A percentile compares a stretch with the other conserved stretches of the same genome.
phyloP scores from a whole-genome alignment of 2,113 vertebrate species.

The Scomber scombrus region DNA sequence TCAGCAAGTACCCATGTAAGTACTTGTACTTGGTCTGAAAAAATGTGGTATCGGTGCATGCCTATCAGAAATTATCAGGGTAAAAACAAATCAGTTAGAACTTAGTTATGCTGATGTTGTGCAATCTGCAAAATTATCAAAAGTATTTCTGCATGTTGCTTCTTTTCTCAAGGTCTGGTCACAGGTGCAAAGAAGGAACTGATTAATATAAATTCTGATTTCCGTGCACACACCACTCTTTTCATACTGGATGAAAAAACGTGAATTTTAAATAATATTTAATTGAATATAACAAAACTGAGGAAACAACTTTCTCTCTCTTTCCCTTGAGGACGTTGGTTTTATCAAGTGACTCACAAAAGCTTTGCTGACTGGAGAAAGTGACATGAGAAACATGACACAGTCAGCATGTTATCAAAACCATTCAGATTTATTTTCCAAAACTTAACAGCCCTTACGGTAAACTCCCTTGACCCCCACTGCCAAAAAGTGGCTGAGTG shows the following conservation, averaged over 20 bases:
- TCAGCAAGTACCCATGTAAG: too few relatives aligned
- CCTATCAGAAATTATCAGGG: too few relatives aligned
- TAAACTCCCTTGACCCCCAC: constrained; percentile 17
- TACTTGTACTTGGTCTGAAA: too few relatives aligned
- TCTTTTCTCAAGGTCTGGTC: background rate
- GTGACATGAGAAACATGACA: background rate
- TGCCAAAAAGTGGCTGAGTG: constrained; percentile 4
- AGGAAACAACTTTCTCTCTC: too few relatives aligned
- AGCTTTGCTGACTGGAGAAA: constrained; percentile 24
- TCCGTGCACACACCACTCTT: background rate
- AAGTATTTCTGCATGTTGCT: too few relatives aligned
- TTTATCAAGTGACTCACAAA: background rate
- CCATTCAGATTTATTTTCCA: background rate
- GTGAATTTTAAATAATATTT: background rate
- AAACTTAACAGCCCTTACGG: background rate
- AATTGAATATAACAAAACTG: too few relatives aligned
- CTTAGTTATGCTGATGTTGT: constrained; percentile 1
- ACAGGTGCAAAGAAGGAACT: too few relatives aligned
- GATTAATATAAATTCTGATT: too few relatives aligned
- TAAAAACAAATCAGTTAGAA: constrained; percentile 11
- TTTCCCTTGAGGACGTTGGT: too few relatives aligned
- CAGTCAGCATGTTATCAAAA: background rate
- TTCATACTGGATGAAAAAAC: background rate
- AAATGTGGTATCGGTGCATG: too few relatives aligned
- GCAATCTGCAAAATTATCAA: background rate